Evolutionary conservation across 2,797 vertebrate genomes (phyloP), one percentile per base, ranked within the genome.

Genomic region (Cossypha dichroa): DNA sequence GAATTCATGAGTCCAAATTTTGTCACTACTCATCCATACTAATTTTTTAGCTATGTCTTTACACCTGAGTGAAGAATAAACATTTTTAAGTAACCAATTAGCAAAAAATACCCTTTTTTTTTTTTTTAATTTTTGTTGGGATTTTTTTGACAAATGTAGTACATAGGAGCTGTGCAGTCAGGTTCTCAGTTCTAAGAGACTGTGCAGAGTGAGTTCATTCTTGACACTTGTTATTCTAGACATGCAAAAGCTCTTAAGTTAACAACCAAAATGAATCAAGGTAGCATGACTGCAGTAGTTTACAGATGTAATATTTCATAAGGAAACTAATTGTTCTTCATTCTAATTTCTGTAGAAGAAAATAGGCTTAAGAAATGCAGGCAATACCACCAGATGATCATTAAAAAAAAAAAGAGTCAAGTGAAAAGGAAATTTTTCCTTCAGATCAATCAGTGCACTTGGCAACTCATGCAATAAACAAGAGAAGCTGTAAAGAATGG

Each of bases 261-360:
- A 81, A 81, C 58, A 94, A 86, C 40, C 10, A 67, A 86, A 95
- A 79, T 88, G n/a, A 92, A 68, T 88, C 74, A 85, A 93, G 60
- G 52, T 76, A 70, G 29, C 33, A 70, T 36, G 56, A 79, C 48
- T 75, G 15, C 36, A 45, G 29, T 56, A 59, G 5, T 43, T 62
- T 36, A 67, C 29, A 75, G 15, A 63, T 25, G 63, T 56, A 90
- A 43, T 84, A 78, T 88, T 92, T 90, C 43, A 78, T 85, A 82
- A 73, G 43, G 45, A 78, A 73, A 9, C 13, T 93, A 88, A 88
- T 67, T 82, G 41, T 38, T 89, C 84, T 95, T 86, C 25, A 46
- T 85, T 90, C 41, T 85, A 38, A 86, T 84, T 88, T 92, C 70
- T 73, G 31, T 43, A 60, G 51, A 79, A 76, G n/a, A 75, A 63